phyloP scores from a whole-genome alignment of 2,888 invertebrate genomes.

The Coenonympha arcania region DNA sequence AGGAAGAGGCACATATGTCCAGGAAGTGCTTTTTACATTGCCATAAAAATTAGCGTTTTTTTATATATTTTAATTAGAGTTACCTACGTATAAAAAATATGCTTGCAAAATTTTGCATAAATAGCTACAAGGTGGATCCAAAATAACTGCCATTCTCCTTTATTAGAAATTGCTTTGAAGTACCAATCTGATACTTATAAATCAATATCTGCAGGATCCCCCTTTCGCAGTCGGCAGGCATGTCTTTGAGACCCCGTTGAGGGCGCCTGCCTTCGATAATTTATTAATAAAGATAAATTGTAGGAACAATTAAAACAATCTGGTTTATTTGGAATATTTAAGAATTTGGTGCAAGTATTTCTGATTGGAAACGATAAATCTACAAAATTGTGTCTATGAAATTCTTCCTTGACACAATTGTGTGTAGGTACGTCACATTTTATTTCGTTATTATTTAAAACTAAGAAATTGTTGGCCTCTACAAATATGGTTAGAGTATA shows the following conservation, averaged over 20 bases:
- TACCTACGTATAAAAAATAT: no score
- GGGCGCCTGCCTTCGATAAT: slow-evolving; percentile 23
- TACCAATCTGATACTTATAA: slow-evolving; percentile 35
- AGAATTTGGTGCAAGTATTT: not conserved
- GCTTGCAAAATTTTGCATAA: not conserved
- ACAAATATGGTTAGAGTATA: not conserved
- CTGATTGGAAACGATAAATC: no score
- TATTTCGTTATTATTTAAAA: no score
- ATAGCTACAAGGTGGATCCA: not conserved
- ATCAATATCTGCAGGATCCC: slow-evolving; percentile 41
- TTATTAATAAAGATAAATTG: slow-evolving; percentile 22
- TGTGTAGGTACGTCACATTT: no score
- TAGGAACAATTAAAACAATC: not conserved
- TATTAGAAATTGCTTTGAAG: slow-evolving; percentile 24
- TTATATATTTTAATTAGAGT: no score
- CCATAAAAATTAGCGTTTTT: no score
- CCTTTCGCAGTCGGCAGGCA: slow-evolving; percentile 33
- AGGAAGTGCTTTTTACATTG: no score
- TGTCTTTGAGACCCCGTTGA: slow-evolving; percentile 41
- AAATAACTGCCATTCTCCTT: slow-evolving; percentile 7
- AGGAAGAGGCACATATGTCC: no score
- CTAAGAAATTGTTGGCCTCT: no score
- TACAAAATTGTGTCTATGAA: no score
- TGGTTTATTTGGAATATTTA: not conserved
- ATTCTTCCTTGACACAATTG: no score